A percentile compares a stretch with the other conserved stretches of the same genome.
phyloP scores from a whole-genome alignment of 2,888 invertebrate species.

The Drosophila melanosoma region DNA sequence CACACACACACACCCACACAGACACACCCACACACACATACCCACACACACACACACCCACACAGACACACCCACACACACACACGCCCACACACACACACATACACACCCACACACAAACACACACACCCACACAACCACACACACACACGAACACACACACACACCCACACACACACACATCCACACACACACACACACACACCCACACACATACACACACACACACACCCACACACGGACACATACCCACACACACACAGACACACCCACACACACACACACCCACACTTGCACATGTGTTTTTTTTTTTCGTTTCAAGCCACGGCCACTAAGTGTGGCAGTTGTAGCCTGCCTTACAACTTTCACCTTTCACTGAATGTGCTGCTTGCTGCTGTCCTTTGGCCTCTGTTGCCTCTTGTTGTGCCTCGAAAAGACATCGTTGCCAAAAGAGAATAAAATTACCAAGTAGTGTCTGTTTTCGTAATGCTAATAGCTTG shows the following conservation, averaged over 20 bases:
- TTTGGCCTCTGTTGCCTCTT: constrained; percentile 16
- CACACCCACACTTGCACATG: constrained; percentile 31
- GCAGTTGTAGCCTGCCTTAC: constrained; percentile 43
- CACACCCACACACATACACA: background rate
- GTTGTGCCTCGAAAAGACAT: constrained; percentile 26
- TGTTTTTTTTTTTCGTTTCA: constrained; percentile 35
- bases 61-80: constrained; percentile 3
- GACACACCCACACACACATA: background rate
- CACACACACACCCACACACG: background rate
- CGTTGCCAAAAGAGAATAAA: background rate
- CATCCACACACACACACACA: background rate
- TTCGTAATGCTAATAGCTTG: constrained; percentile 4
- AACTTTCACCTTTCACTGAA: constrained; percentile 45
- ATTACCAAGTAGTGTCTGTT: constrained; percentile 17
- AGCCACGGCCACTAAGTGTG: constrained; percentile 58
- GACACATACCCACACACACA: background rate
- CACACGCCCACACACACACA: constrained; percentile 7
- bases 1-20: background rate
- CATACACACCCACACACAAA: background rate
- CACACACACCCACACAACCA: constrained; percentile 8
- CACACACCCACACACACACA: background rate
- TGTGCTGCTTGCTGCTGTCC: constrained; percentile 50
- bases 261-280: background rate
- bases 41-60: background rate
- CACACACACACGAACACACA: constrained; percentile 1